phyloP scores from a whole-genome alignment of 2,888 invertebrate species.

The Eucera pruinosa region DNA sequence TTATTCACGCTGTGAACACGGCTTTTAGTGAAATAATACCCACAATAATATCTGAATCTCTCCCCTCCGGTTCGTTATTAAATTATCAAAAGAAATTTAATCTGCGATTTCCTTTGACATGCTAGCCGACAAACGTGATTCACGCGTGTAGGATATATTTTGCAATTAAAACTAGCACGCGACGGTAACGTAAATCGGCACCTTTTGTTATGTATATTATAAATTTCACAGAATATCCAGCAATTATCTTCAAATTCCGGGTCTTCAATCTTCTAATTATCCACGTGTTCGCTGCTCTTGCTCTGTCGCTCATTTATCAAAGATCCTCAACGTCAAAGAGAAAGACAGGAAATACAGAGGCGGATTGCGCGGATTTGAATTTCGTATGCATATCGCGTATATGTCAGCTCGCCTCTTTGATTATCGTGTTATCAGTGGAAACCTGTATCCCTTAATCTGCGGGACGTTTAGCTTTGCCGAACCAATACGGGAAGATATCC shows the following conservation, averaged over 20 bases:
- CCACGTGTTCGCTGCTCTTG: no score
- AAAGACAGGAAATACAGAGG: background rate
- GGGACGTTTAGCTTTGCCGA: conserved; percentile 35
- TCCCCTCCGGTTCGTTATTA: background rate
- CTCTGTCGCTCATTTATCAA: conserved; percentile 16
- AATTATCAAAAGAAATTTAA: conserved; percentile 2
- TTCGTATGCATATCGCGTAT: conserved; percentile 38
- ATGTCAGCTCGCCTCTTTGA: conserved; percentile 10
- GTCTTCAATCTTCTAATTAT: background rate
- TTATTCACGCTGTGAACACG: background rate
- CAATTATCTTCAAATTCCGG: background rate
- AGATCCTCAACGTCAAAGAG: background rate
- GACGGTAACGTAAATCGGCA: no score
- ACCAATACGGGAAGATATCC: conserved; percentile 36
- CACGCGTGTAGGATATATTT: background rate
- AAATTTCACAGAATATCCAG: no score
- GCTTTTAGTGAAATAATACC: background rate
- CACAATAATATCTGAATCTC: background rate
- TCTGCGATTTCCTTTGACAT: background rate
- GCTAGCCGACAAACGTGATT: background rate
- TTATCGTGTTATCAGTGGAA: conserved; percentile 47
- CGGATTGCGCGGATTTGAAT: conserved; percentile 43
- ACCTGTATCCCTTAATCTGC: conserved; percentile 57
- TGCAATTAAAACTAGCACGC: background rate
- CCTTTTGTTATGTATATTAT: no score